A percentile compares a stretch with the other conserved stretches of the same genome.
Conservation (phyloP, 2,888 invertebrate species). For the Eupithecia pulchellata region DNA sequence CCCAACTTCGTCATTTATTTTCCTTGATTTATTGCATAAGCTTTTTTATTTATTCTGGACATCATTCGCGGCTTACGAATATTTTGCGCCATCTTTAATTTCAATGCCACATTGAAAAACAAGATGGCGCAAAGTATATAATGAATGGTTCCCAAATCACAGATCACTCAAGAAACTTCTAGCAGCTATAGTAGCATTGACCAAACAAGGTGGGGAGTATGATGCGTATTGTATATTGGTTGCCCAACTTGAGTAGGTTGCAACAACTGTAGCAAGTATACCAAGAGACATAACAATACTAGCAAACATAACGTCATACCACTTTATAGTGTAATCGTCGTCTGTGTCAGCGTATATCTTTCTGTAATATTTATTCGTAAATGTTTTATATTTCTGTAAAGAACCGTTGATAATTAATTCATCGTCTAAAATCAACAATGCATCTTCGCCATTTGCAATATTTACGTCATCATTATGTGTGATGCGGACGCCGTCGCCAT, state of each 20-base stretch:
- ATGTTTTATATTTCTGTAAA: conserved; percentile 66
- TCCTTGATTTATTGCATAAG: too few species aligned
- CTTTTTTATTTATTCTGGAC: too few species aligned
- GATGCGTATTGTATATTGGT: conserved; percentile 87
- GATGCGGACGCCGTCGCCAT: not conserved
- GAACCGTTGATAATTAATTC: conserved; percentile 48
- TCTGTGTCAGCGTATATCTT: conserved; percentile 45
- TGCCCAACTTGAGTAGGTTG: conserved; percentile 89
- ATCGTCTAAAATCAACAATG: not conserved
- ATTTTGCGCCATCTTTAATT: not conserved
- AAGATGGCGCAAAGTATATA: too few species aligned
- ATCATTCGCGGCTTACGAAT: not conserved
- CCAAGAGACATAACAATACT: conserved; percentile 87
- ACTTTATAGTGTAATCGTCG: conserved; percentile 65
- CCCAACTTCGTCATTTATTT: not conserved
- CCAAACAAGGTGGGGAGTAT: conserved; percentile 90
- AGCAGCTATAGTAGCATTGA: conserved; percentile 85
- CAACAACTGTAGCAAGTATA: conserved; percentile 86
- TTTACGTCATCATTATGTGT: conserved; percentile 39
- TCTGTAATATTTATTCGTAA: conserved; percentile 50
- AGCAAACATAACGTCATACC: conserved; percentile 83
- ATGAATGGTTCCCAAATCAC: conserved; percentile 17
- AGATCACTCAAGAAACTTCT: conserved; percentile 56
- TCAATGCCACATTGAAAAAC: too few species aligned
- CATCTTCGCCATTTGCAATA: not conserved